Conservation (phyloP, 2,797 vertebrate genomes). For the Benthosema pterotum region DNA sequence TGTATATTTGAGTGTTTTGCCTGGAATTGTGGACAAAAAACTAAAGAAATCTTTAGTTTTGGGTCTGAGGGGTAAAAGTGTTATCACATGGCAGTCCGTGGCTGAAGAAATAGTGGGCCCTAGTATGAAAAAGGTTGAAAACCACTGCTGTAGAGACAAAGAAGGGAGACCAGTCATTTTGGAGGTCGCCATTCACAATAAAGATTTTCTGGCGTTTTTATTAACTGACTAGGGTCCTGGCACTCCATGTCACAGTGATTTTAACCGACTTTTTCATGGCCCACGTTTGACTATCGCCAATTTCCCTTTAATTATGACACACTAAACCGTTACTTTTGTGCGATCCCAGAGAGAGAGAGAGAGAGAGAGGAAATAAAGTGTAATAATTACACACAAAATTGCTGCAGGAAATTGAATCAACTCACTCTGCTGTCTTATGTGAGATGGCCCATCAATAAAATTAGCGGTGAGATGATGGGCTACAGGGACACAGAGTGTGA, state of each 20-base stretch:
- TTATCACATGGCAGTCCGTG: too few relatives aligned
- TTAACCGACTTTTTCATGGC: constrained; percentile 46
- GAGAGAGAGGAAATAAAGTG: constrained; percentile 9
- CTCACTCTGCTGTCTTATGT: constrained; percentile 47
- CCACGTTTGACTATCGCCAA: constrained; percentile 25
- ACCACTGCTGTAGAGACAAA: constrained; percentile 23
- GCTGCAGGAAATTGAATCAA: constrained; percentile 54
- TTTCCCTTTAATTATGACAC: constrained; percentile 60
- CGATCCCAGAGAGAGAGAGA: constrained; percentile 25
- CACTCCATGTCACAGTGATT: constrained; percentile 22
- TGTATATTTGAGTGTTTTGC: too few relatives aligned
- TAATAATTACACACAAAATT: constrained; percentile 50
- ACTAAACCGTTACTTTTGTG: constrained; percentile 43
- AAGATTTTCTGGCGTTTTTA: constrained; percentile 30
- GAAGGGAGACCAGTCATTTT: constrained; percentile 20
- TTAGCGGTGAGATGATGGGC: constrained; percentile 58
- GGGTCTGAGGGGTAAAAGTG: too few relatives aligned
- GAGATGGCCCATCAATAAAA: constrained; percentile 64
- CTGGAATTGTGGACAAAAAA: too few relatives aligned
- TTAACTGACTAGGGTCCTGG: constrained; percentile 30
- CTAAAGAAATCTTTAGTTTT: too few relatives aligned
- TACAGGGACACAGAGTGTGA: constrained; percentile 35
- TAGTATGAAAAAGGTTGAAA: too few relatives aligned
- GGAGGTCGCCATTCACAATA: constrained; percentile 31
- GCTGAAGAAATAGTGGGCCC: too few relatives aligned